Evolutionary conservation across 2,113 vertebrate species (phyloP), one percentile per base, ranked within the genome.

Genomic region (Okapia johnstoni): DNA sequence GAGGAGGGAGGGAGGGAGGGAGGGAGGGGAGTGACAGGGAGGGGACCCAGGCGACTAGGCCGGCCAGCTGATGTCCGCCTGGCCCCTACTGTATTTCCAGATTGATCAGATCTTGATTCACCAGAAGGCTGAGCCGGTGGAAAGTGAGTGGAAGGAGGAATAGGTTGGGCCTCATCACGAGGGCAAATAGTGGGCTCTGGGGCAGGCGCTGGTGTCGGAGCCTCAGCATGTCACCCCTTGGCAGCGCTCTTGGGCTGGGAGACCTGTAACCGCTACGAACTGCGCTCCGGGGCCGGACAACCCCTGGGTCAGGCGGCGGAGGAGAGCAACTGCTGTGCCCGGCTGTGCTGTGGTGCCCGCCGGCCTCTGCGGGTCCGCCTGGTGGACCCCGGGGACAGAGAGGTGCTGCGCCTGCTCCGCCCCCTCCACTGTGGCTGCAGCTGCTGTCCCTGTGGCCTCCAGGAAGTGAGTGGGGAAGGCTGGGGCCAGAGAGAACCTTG

Each of bases 101-200:
- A 98, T 99, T 52, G 99, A 99, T 98, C 99, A 99, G 97, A 96
- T 99, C 93, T 98, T 99, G 95, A 99, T 99, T 96, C 99, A 99
- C 92, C 99, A 99, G 97, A 99, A 99, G 98, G 98, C 99, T 33
- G 99, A 99, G 92, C 98, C 99, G n/a, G 97, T 99, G 14, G 99
- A 99, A 99, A 99, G 99, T 99, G 97, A 98, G 93, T 57, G 36
- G 46, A 43, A 93, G 33, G 36, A 28, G 13, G 48, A 57, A 2
- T 17, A 43, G 46, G n/a, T 43, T 33, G 93, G 92, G n/a, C 15
- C 48, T 81, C 6, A 2, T 19, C 30, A n/a, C 0, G 6, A 2
- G 28, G 43, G 57, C 60, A 33, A 11, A 46, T 26, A 57, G 89
- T 57, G 91, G 85, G 57, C n/a, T 46, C 70, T 48, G 19, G 76